Evolutionary conservation across 2,888 invertebrate species (phyloP), one percentile per base, ranked within the genome.

Genomic region (Nemotelus pantherinus): DNA sequence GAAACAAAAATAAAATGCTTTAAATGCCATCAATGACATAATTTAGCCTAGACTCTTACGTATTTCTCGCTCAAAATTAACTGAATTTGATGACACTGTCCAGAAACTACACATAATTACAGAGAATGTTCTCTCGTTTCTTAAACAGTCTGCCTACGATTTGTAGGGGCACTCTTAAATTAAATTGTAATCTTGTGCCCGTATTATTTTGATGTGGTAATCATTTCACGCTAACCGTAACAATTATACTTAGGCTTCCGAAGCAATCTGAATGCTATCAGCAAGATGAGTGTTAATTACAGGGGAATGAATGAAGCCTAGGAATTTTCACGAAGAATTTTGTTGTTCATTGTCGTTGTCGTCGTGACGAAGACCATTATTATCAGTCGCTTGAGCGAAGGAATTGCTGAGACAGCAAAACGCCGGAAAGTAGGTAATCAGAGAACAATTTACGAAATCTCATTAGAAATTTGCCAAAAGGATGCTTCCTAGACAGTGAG

Each of bases 201-300:
- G 41, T 60, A 60, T 60, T 41, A 60, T 60, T 60, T 60, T 60
- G 60, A 60, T 60, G 60, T n/a, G 7, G 41, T 43, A 60, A 60
- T 60, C 39, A 60, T 60, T 41, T 39, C 39, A 60, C 60, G 60
- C 60, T 60, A 60, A 60, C 60, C 60, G 60, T 60, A 25, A 60
- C 60, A 60, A 60, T 60, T 60, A 60, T 7, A 43, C 60, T 9
- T 60, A 7, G 39, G 39, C 60, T 60, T 41, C 43, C 60, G 39
- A 3, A 60, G 41, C 43, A 60, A 60, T 60, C 25, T 60, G 41
- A 60, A 60, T 60, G 60, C 60, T 60, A 60, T 60, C 60, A 60
- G 60, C 60, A 60, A 60, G 25, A 60, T 39, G 60, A 43, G 60
- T 60, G 60, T 60, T 60, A 60, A 60, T 60, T 60, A 60, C 60